Evolutionary conservation across 2,888 invertebrate genomes (phyloP), one percentile per base, ranked within the genome.

Genomic region (Elysia crispata): DNA sequence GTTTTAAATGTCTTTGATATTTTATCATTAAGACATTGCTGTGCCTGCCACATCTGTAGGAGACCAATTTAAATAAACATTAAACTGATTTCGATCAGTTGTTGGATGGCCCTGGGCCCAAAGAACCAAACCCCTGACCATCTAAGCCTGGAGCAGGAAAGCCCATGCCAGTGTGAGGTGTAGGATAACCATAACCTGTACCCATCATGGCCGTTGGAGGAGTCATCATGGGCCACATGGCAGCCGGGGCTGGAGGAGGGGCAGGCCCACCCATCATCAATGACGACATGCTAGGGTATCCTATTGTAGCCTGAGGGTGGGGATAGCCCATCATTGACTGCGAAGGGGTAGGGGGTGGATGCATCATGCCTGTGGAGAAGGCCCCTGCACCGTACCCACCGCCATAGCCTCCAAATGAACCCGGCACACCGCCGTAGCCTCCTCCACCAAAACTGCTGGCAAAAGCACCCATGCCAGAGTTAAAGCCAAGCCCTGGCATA

Each of bases 131-230:
- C 20, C 80, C 76, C 49, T 62, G 72, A 15, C 76, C 66, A 60
- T 80, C 80, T 28, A 80, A 33, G 5, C 74, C 79, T 18, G 70
- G 54, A 1, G 69, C 23, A 30, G 76, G 69, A 41, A 76, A 76
- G 13, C 76, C 76, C 62, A 76, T 70, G 31, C 64, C 25, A 20
- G 77, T 49, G 13, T 79, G 54, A 62, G 82, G 84, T 33, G 83
- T 67, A 15, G 86, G 83, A 67, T 84, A 86, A 6, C 82, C 83
- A 60, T 83, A 86, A 79, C 83, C 84, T 1, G 82, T 76, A n/a
- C 86, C 86, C 81, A 86, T 86, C 86, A 87, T 85, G 41, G 41
- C 41, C 11, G 41, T 41, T 76, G 86, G 81, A 1, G 85, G 83
- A 13, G 85, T 82, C 85, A 86, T 85, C 64, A 86, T 85, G 57